Evolutionary conservation across 2,888 invertebrate species (phyloP), one percentile per base, ranked within the genome.

Genomic region (Leptopilina drosophilae): DNA sequence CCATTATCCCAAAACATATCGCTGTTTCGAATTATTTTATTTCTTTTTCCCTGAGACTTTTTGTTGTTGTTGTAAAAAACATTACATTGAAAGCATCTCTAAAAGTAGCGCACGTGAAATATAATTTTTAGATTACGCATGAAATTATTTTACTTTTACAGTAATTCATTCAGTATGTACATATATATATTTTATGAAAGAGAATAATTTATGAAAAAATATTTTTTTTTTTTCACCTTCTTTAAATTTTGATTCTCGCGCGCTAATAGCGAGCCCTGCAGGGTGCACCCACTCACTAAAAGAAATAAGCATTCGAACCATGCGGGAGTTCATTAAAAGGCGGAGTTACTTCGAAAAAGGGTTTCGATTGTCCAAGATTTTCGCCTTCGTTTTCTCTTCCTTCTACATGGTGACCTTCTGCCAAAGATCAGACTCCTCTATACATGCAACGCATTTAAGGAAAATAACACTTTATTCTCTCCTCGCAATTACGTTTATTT

Each of bases 161-260:
- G 3, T 0, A 3, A 26, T 26, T 26, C 26, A 33, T 33, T 33
- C 4, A 33, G 1, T 20, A 20, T 20, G 20, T 20, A 20, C 20
- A 20, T 20, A 20, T 20, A 33, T 33, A 33, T 33, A 33, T 33
- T 2, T 33, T 33, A 33, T 33, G 33, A 3, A 5, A 33, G 33
- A 33, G 4, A 33, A 33, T 33, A 33, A 33, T 33, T 33, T 33
- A 33, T 33, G 3, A 33, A 33, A 33, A 33, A 33, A 33, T 3
- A 33, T 2, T 33, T 33, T 33, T 33, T 26, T 42, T 42, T 42
- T 42, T 5, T 42, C 7, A 7, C 7, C 42, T 0, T 81, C 82
- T 84, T 87, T 85, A 87, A 88, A 87, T 88, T 87, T 88, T 88
- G 88, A 88, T 88, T 87, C 86, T 20, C 20, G 20, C 83, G 87